phyloP scores from a whole-genome alignment of 2,113 vertebrate genomes.

The Heterocephalus glaber region DNA sequence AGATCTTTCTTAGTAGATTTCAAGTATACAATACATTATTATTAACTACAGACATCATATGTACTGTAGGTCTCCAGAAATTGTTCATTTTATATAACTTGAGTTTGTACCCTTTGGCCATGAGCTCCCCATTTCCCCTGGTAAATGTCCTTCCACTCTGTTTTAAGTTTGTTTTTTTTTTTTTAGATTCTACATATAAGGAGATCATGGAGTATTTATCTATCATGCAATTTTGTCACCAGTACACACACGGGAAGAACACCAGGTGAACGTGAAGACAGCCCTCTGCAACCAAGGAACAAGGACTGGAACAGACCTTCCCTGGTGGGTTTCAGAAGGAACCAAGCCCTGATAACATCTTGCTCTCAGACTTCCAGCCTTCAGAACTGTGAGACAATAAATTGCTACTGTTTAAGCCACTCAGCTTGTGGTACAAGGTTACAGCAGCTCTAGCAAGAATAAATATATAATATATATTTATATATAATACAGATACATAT shows the following conservation, averaged over 20 bases:
- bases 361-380: not conserved
- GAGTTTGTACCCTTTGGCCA: not conserved
- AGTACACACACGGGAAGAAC: not conserved
- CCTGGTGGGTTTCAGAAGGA: not conserved
- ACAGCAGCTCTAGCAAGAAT: not conserved
- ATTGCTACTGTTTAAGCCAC: not conserved
- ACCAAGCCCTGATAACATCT: not conserved
- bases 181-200: not conserved
- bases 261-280: not conserved
- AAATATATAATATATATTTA: not conserved
- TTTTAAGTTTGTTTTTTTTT: not conserved
- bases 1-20: not conserved
- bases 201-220: not conserved
- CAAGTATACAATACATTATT: not conserved
- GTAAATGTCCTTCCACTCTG: not conserved
- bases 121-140: not conserved
- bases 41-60: not conserved
- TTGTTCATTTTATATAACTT: not conserved
- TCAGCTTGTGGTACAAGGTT: not conserved
- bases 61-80: not conserved
- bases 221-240: not conserved
- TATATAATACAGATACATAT: no score
- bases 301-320: not conserved
- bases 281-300: not conserved
- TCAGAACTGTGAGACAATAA: not conserved